Base-by-base conservation (phyloP, 30 jellyfish, hydroid and myxozoan genomes). In the Rhopilema esculentum region DNA sequence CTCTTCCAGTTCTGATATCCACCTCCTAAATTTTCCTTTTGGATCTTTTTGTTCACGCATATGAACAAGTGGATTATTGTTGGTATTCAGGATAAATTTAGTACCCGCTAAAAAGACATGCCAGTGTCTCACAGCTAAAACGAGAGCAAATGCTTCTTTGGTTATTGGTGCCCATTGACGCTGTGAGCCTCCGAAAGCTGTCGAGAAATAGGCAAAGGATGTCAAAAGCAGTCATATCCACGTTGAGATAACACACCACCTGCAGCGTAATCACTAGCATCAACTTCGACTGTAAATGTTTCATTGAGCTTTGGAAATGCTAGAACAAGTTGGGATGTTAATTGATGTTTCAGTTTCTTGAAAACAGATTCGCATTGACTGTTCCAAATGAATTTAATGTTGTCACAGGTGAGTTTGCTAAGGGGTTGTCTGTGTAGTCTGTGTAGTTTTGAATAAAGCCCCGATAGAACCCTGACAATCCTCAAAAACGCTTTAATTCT, bases 261-360 rank as follows among this genome's bases (percentile, higher is more conserved):
- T 23, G 70, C 86, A 18, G 91, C 91, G 49, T 82, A 82, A 33
- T 82, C 70, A 51, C 91, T 82, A 28, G 91, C 91, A 82, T 69
- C 91, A 23, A 66, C 84, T 49, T 82, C 81, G 61, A 66, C 40
- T 18, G 67, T 6, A 48, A 67, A 82, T 27, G 76, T 26, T 63
- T 25, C 33, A 57, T 73, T 22, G 19, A 32, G 71, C 30, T 57
- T 69, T 31, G 91, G 73, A 69, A 69, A 50, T 70, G 57, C 57
- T 40, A 84, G 27, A 21, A 72, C 80, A 6, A 87, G 92, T 61
- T 86, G 33, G 62, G 89, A 73, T 40, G 82, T 57, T 51, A 86
- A 88, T 29, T 86, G 76, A 66, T 25, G 83, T 74, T 75, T 86
- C 57, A 65, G 25, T 25, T 25, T 25, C 20, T 27, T n/a, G 65